These are phyloP conservation scores for Drosophila mauritiana DNA, from an alignment of 1,140 invertebrate genomes.

Conservation along the genomic window DNA sequence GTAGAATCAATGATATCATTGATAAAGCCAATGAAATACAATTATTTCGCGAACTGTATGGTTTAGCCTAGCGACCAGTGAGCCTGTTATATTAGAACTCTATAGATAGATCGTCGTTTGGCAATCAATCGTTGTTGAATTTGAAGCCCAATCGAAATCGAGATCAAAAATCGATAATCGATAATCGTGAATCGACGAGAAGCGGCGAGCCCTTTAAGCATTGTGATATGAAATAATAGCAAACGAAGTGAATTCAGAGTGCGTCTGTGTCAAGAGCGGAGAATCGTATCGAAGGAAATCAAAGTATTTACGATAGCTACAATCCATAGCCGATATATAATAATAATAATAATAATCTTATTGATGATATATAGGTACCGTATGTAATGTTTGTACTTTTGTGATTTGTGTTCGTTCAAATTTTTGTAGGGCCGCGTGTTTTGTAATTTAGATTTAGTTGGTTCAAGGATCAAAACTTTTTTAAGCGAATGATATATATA, in stretches of 20 bases:
- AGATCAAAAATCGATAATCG: slow-evolving; percentile 1
- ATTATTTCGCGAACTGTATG: slow-evolving; percentile 35
- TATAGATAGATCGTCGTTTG: slow-evolving; percentile 53
- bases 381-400: slow-evolving; percentile 32
- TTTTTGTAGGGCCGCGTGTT: slow-evolving; percentile 43
- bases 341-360: background rate
- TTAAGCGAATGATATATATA: background rate
- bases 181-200: slow-evolving; percentile 4
- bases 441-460: slow-evolving; percentile 49
- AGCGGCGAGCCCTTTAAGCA: slow-evolving; percentile 41
- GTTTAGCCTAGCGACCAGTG: slow-evolving; percentile 9
- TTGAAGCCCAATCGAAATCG: slow-evolving; percentile 14
- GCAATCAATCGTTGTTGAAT: slow-evolving; percentile 64
- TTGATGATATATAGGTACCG: slow-evolving; percentile 20
- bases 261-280: slow-evolving; percentile 13
- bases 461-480: slow-evolving; percentile 39
- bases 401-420: slow-evolving; percentile 39
- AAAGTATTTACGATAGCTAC: slow-evolving; percentile 47
- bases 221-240: slow-evolving; percentile 64
- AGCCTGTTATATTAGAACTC: slow-evolving; percentile 25
- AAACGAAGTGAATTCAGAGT: slow-evolving; percentile 17
- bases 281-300: slow-evolving; percentile 15
- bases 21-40: background rate
- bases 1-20: background rate
- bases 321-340: slow-evolving; percentile 17